A percentile compares a stretch with the other conserved stretches of the same genome.
Evolutionary conservation across 2,888 invertebrate species (phyloP).

Genomic region (Piscicola geometra): DNA sequence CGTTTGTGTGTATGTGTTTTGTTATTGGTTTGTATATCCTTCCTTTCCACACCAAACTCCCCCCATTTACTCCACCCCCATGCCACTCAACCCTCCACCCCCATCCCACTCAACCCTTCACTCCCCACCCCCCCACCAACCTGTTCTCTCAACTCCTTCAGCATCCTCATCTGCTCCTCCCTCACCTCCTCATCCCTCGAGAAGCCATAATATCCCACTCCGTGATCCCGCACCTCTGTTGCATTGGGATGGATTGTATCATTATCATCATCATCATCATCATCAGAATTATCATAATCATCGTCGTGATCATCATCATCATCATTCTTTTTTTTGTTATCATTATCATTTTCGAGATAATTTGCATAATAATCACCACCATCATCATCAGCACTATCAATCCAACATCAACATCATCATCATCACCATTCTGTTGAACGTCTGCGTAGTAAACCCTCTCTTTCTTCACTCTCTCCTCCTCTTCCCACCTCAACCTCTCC

Average conservation of each 20-base stretch:
- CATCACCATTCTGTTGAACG: slow-evolving; percentile 78
- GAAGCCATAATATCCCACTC: slow-evolving; percentile 85
- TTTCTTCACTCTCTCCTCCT: slow-evolving; percentile 65
- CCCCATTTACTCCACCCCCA: no score
- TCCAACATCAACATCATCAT: no score
- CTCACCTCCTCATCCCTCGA: slow-evolving; percentile 78
- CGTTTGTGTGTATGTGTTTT: not conserved
- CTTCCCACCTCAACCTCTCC: slow-evolving; percentile 74
- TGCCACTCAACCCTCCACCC: no score
- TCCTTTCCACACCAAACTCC: no score
- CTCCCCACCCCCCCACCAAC: no score
- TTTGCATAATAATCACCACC: not conserved
- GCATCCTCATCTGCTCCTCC: slow-evolving; percentile 72
- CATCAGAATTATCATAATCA: no score
- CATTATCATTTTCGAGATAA: not conserved
- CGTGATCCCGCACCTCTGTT: slow-evolving; percentile 80
- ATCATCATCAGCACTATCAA: not conserved
- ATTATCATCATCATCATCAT: no score
- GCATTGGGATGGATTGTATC: not conserved
- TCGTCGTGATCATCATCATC: no score
- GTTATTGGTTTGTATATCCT: not conserved
- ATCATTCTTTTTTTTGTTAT: not conserved
- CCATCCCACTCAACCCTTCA: no score
- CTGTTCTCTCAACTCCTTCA: slow-evolving; percentile 65
- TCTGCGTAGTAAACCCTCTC: slow-evolving; percentile 84